Evolutionary conservation across 37 sponge, comb jelly and placozoan species (phyloP).

Genomic region (Haliclona indistincta): DNA sequence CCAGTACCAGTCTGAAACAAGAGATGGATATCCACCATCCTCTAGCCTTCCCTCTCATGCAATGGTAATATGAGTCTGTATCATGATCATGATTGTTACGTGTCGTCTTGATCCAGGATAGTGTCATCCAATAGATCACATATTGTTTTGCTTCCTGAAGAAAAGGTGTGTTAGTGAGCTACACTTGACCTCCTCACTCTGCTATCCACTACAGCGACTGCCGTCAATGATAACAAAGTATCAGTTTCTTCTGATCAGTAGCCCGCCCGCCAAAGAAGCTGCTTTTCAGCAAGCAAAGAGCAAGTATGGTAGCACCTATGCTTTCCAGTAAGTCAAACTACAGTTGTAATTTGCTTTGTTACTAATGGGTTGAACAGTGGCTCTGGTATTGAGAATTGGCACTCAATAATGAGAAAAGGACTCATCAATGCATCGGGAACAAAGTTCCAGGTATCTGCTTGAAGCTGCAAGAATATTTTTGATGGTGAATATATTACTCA

Average conservation of each 20-base stretch:
- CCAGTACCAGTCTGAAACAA: conserved; percentile 22
- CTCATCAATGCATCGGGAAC: conserved; percentile 87
- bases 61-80: conserved; percentile 55
- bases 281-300: conserved; percentile 60
- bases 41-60: conserved; percentile 75
- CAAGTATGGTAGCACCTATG: conserved; percentile 66
- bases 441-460: conserved; percentile 51
- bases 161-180: conserved; percentile 24
- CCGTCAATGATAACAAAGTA: conserved; percentile 74
- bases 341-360: background rate
- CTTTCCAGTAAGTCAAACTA: conserved; percentile 77
- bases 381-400: conserved; percentile 85
- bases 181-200: background rate
- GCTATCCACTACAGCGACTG: conserved; percentile 15
- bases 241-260: conserved; percentile 80
- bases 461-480: background rate
- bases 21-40: conserved; percentile 29
- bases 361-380: conserved; percentile 51
- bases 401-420: conserved; percentile 82
- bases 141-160: conserved; percentile 69
- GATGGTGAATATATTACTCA: conserved; percentile 1
- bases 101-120: conserved; percentile 41
- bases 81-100: background rate
- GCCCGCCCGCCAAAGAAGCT: conserved; percentile 83
- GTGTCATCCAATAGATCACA: conserved; percentile 77